Evolutionary conservation across 2,113 vertebrate species (phyloP), one percentile per base, ranked within the genome.

Genomic region (Leucosticte australis): DNA sequence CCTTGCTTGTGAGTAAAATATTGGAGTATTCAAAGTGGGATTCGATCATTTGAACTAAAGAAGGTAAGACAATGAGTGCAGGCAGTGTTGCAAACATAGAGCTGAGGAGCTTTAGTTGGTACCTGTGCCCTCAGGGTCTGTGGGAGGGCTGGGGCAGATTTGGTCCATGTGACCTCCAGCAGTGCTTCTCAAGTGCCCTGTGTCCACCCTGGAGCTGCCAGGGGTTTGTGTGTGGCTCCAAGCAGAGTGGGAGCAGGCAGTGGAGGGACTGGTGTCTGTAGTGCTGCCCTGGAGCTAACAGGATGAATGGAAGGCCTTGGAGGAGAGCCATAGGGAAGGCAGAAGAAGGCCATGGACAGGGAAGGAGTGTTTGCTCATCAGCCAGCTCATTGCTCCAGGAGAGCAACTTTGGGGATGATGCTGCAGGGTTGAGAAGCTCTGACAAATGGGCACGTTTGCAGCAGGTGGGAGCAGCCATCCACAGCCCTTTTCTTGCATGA

Each of bases 201-300:
- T 30, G 30, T 11, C 55, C 39, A 7, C 17, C 57, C 69, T 28
- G 60, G 49, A 19, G 47, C 86, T 62, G 13, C 28, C 37, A 1
- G 2, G n/a, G 59, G 15, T 9, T 6, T 10, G 41, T 7, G 4
- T n/a, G 42, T 67, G 52, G 46, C 65, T 64, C 41, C 2, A 11
- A 0, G 42, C 0, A 4, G 46, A 55, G 12, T 2, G 37, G 73
- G 59, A 90, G 59, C 0, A 3, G 59, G 53, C 0, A 3, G 15
- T 4, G 1, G 20, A 42, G 37, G 35, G 35, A 13, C 18, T 26
- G 35, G 44, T 39, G 3, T 20, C 27, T 68, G 2, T 8, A 5
- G 31, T 65, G 69, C 42, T 68, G 30, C 19, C 56, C 37, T 67
- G 56, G 55, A 57, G 74, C 52, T 47, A 6, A 16, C 0, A 5